phyloP scores from a whole-genome alignment of 2,113 vertebrate species.

The Micronycteris hirsuta region DNA sequence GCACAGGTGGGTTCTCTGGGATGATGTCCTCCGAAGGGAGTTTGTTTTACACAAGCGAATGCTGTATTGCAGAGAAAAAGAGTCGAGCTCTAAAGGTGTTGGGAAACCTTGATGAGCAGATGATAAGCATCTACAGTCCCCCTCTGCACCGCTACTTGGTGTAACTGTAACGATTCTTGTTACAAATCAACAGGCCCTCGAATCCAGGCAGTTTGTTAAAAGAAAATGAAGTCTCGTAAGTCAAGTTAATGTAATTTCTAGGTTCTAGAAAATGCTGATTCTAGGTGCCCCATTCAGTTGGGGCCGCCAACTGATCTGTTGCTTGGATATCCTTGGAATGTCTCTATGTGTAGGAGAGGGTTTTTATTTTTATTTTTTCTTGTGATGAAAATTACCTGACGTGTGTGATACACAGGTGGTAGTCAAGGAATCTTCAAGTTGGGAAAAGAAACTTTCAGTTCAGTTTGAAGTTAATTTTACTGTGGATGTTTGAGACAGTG shows the following conservation, averaged over 20 bases:
- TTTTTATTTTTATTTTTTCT: not conserved
- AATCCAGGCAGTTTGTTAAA: constrained; percentile 55
- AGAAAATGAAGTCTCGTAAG: constrained; percentile 27
- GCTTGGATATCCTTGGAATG: constrained; percentile 4
- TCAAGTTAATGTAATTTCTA: constrained; percentile 9
- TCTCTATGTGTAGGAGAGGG: not conserved
- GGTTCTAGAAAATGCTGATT: constrained; percentile 53
- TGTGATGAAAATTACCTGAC: not conserved
- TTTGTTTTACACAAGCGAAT: not conserved
- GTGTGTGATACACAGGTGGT: not conserved
- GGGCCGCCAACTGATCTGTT: not conserved
- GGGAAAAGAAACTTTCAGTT: not conserved
- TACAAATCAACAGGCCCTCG: constrained; percentile 51
- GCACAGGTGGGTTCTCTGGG: not conserved
- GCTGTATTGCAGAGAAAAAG: not conserved
- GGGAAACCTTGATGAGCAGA: constrained; percentile 2
- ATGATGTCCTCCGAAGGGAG: constrained; percentile 30
- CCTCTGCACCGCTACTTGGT: constrained; percentile 31
- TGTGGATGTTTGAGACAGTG: constrained; percentile 40
- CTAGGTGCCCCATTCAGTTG: not conserved
- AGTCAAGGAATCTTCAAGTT: not conserved
- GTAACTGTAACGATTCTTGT: constrained; percentile 26
- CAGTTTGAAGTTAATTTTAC: constrained; percentile 62
- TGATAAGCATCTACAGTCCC: constrained; percentile 48
- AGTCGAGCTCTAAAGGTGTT: not conserved